Evolutionary conservation across 2,888 invertebrate species (phyloP).

Genomic region (Pseudoips prasinana): DNA sequence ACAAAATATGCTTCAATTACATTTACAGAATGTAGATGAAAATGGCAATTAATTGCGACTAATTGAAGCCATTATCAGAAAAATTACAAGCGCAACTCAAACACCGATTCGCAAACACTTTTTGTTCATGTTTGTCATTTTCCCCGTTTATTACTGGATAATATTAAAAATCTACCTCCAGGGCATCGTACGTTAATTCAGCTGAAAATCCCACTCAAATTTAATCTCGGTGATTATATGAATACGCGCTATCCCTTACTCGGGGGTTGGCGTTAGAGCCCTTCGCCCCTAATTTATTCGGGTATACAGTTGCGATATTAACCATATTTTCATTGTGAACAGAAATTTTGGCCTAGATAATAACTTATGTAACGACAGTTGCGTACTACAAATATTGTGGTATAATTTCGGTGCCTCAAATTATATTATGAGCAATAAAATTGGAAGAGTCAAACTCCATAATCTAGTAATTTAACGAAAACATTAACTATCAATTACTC

Average conservation of each 20-base stretch:
- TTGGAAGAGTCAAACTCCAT: too few species aligned
- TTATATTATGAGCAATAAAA: too few species aligned
- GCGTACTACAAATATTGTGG: constrained; percentile 14
- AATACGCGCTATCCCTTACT: constrained; percentile 32
- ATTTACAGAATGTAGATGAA: too few species aligned
- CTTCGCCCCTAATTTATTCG: constrained; percentile 39
- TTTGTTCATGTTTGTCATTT: too few species aligned
- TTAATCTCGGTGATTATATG: constrained; percentile 47
- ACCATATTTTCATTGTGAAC: constrained; percentile 33
- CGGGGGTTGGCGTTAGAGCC: constrained; percentile 34
- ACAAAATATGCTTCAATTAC: neutral
- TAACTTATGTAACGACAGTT: constrained; percentile 17
- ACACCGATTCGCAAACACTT: too few species aligned
- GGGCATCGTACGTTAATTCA: constrained; percentile 32
- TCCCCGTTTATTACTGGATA: too few species aligned
- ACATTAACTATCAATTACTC: too few species aligned
- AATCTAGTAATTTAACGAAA: too few species aligned
- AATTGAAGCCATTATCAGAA: too few species aligned
- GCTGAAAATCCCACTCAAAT: constrained; percentile 43
- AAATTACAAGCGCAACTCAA: too few species aligned
- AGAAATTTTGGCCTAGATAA: constrained; percentile 18
- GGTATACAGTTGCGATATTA: constrained; percentile 22
- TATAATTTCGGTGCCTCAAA: too few species aligned
- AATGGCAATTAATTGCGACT: too few species aligned
- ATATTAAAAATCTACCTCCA: constrained; percentile 17